Evolutionary conservation across 2,888 invertebrate genomes (phyloP), one percentile per base, ranked within the genome.

Genomic region (Amaurobius ferox): DNA sequence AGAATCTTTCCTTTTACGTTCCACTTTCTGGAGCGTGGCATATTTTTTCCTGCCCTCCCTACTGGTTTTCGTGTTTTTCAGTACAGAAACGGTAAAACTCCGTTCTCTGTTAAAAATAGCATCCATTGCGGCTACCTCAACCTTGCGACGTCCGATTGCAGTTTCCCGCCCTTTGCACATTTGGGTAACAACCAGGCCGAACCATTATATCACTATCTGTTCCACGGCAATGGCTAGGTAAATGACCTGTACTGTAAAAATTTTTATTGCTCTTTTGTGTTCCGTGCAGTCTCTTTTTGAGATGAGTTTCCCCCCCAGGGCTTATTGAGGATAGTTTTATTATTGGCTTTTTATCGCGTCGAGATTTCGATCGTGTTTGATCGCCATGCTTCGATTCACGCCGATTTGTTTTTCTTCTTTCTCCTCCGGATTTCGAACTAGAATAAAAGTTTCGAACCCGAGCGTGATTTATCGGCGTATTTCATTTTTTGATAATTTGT

Each of bases 81-180:
- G 32, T 32, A 35, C 40, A 55, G 73, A 61, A 62, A 73, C 73
- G 61, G 72, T 64, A 66, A 85, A 83, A 85, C 64, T 40, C 61
- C 80, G 67, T 74, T 26, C 28, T 28, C 7, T 13, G 23, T 85
- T 77, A 77, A 77, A 85, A 85, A 85, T 85, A 85, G 64, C 35
- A 26, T 23, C 23, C 40, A 7, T 9, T 61, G 19, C 71, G 48
- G 64, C 74, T 70, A 48, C 62, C n/a, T 29, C 30, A 40, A 16
- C 64, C 30, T 11, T 23, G 64, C 30, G 28, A 16, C 13, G 55
- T 55, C 19, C 55, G 44, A 40, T 44, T 61, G 39, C 71, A 66
- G 73, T 61, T 72, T 32, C 23, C 68, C 55, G 19, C 35, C 61
- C 68, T 23, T 9, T 68, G 40, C 68, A 40, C 40, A 68, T 40